A percentile compares a stretch with the other conserved stretches of the same genome.
Conservation (phyloP, 2,797 vertebrate genomes). For the Eidolon dupreanum region DNA sequence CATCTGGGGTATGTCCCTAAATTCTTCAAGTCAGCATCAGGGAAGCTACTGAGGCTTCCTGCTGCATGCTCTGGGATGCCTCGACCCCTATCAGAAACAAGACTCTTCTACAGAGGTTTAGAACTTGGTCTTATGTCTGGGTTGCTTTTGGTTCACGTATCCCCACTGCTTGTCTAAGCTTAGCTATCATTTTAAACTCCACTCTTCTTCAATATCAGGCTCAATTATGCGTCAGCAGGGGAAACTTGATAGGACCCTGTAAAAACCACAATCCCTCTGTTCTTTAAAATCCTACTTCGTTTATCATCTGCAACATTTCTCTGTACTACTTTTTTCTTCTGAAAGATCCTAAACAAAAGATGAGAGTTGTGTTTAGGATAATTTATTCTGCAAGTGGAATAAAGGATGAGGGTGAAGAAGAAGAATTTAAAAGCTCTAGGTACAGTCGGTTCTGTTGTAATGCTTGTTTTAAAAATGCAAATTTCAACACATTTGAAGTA, state of each 20-base stretch:
- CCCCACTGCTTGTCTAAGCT: neutral
- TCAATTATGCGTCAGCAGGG: neutral
- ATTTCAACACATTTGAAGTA: neutral
- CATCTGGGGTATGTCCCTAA: neutral
- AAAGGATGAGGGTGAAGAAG: neutral
- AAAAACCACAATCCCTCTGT: neutral
- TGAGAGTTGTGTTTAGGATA: neutral
- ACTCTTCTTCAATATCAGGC: neutral
- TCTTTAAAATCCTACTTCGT: neutral
- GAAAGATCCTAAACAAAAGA: slow-evolving; percentile 21
- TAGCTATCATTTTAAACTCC: neutral
- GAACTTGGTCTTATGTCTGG: neutral
- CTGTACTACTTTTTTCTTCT: neutral
- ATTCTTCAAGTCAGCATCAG: neutral
- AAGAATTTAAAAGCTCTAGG: neutral
- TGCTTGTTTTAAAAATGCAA: slow-evolving; percentile 25
- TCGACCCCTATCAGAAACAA: neutral
- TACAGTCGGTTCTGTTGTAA: neutral
- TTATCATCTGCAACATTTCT: neutral
- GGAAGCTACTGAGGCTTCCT: neutral
- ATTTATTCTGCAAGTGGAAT: slow-evolving; percentile 34
- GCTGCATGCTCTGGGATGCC: neutral
- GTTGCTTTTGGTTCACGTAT: neutral
- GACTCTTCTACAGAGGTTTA: neutral
- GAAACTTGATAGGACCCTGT: neutral